These are phyloP conservation scores for Epinephelus fuscoguttatus DNA, from an alignment of 2,113 vertebrate species.

Conservation along the genomic window DNA sequence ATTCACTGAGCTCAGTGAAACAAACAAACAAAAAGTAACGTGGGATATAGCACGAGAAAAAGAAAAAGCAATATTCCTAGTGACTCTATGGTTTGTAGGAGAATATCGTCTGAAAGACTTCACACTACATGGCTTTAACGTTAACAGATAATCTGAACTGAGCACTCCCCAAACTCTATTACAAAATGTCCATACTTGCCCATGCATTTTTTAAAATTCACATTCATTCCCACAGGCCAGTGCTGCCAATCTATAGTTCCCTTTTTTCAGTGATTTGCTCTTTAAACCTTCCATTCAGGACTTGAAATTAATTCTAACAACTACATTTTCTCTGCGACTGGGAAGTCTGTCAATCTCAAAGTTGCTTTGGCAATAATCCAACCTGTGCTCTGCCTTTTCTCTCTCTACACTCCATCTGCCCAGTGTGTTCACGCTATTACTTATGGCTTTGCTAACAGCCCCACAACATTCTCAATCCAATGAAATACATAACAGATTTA, in stretches of 20 bases:
- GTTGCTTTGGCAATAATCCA: slow-evolving; percentile 50
- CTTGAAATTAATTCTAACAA: slow-evolving; percentile 21
- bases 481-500: not conserved
- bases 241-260: slow-evolving; percentile 34
- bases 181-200: slow-evolving; percentile 5
- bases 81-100: not conserved
- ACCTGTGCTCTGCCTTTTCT: slow-evolving; percentile 1
- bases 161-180: slow-evolving; percentile 4
- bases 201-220: slow-evolving; percentile 5
- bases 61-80: not conserved
- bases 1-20: slow-evolving; percentile 2
- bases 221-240: slow-evolving; percentile 21
- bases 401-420: slow-evolving; percentile 10
- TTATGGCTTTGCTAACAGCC: not conserved
- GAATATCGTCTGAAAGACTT: not conserved
- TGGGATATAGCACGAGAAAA: not conserved
- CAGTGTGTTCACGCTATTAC: slow-evolving; percentile 7
- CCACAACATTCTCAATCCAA: not conserved
- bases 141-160: not conserved
- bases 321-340: slow-evolving; percentile 22
- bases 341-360: slow-evolving; percentile 55
- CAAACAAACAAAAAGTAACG: not conserved
- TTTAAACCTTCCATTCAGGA: slow-evolving; percentile 52
- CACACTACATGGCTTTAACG: not conserved
- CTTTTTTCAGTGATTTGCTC: slow-evolving; percentile 40